phyloP scores from a whole-genome alignment of 1,140 invertebrate species.

The Ceratosolen fusciceps region DNA sequence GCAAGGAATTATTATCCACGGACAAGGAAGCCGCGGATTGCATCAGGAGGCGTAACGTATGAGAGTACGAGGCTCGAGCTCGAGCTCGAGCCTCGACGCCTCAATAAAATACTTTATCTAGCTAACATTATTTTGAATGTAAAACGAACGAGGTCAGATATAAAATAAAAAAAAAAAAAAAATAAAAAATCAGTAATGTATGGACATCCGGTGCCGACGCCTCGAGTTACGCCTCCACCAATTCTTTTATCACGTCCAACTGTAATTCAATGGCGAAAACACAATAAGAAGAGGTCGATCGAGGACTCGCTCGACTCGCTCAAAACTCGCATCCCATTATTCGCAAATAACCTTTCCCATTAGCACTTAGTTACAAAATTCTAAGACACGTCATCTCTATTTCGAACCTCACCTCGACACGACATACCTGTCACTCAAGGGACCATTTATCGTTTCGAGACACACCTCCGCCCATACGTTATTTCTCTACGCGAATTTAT shows the following conservation, averaged over 20 bases:
- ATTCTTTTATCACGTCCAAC: constrained; percentile 25
- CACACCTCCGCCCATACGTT: background rate
- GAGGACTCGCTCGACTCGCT: constrained; percentile 6
- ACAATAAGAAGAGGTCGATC: constrained; percentile 37
- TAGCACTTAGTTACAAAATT: constrained; percentile 17
- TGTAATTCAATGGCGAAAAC: constrained; percentile 35
- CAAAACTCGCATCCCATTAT: constrained; percentile 30
- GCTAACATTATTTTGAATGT: background rate
- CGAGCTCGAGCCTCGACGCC: background rate
- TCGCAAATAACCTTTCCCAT: constrained; percentile 23
- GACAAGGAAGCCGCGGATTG: background rate
- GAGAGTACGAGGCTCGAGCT: background rate
- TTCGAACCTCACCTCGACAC: background rate
- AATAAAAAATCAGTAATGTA: constrained; percentile 33
- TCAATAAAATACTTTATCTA: background rate
- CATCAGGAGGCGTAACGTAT: background rate
- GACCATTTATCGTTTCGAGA: background rate
- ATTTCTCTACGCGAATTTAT: background rate
- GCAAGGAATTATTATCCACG: too few relatives aligned
- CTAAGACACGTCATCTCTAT: constrained; percentile 22
- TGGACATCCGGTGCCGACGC: constrained; percentile 26
- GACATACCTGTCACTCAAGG: background rate
- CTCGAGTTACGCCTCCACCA: background rate
- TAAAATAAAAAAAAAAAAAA: too few relatives aligned
- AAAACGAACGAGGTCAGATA: constrained; percentile 27